These are phyloP conservation scores for Hepsetus odoe DNA, from an alignment of 2,113 vertebrate species.

Conservation along the genomic window DNA sequence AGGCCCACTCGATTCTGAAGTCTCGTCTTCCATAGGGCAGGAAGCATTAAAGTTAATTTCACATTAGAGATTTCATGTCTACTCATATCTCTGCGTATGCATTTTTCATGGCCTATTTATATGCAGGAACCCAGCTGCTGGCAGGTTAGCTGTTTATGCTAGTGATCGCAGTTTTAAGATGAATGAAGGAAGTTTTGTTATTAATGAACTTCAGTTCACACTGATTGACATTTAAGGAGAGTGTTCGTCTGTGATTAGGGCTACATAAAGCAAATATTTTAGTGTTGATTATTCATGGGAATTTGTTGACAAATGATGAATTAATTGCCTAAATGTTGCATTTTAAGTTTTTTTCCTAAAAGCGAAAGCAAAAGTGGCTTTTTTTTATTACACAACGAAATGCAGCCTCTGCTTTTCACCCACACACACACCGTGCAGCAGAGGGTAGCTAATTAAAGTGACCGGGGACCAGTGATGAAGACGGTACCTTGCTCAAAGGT, in stretches of 20 bases:
- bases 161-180: neutral
- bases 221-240: neutral
- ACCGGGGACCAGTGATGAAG: too few relatives aligned
- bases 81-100: constrained; percentile 24
- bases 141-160: neutral
- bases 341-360: too few relatives aligned
- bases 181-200: neutral
- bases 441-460: too few relatives aligned
- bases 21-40: constrained; percentile 7
- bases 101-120: constrained; percentile 35
- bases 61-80: constrained; percentile 21
- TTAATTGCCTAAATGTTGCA: too few relatives aligned
- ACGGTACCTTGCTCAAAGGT: too few relatives aligned
- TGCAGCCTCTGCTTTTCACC: too few relatives aligned
- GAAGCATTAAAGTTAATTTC: constrained; percentile 31
- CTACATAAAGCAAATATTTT: too few relatives aligned
- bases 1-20: constrained; percentile 9
- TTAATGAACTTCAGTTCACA: neutral
- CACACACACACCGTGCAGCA: too few relatives aligned
- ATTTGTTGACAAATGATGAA: too few relatives aligned
- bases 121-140: neutral
- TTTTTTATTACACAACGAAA: too few relatives aligned
- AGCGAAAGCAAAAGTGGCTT: too few relatives aligned
- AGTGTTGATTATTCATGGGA: too few relatives aligned
- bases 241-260: neutral